A percentile compares a stretch with the other conserved stretches of the same genome.
phyloP scores from a whole-genome alignment of 64 coral and sea anemone species.

The Stylophora pistillata region DNA sequence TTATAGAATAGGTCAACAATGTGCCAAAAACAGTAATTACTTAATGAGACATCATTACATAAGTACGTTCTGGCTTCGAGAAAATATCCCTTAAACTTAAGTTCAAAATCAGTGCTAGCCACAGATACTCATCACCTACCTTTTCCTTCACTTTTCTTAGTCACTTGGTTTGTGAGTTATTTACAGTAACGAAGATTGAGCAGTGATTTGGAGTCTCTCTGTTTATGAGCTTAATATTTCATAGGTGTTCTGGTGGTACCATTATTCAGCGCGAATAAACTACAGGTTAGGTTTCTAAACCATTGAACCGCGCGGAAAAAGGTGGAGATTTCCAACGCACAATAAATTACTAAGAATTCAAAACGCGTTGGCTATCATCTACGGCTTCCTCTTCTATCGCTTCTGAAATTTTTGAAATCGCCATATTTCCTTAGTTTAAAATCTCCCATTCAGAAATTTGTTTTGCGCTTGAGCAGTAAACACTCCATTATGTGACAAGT shows the following conservation, averaged over 20 bases:
- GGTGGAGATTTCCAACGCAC: background rate
- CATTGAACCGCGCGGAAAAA: background rate
- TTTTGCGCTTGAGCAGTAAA: background rate
- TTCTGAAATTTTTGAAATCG: too few relatives aligned
- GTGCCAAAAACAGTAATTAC: slow-evolving; percentile 26
- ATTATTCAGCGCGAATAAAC: slow-evolving; percentile 5
- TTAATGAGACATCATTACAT: slow-evolving; percentile 3
- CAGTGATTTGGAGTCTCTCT: background rate
- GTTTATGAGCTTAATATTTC: slow-evolving; percentile 10
- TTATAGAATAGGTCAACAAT: slow-evolving; percentile 47
- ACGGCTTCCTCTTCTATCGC: background rate
- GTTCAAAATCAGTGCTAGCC: background rate
- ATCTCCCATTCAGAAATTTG: background rate
- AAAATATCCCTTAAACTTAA: background rate
- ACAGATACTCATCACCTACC: background rate
- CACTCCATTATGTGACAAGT: background rate
- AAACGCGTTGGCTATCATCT: background rate
- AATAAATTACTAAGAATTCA: background rate
- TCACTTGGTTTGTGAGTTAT: background rate
- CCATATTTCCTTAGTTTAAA: background rate
- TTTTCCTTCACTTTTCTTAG: background rate
- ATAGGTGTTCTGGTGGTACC: background rate
- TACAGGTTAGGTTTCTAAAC: slow-evolving; percentile 16
- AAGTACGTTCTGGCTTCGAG: background rate
- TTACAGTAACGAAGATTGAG: background rate